Percentiles rank a stretch among this genome's conserved stretches.
phyloP scores from a whole-genome alignment of 2,888 invertebrate species.

The Scotopteryx bipunctaria region DNA sequence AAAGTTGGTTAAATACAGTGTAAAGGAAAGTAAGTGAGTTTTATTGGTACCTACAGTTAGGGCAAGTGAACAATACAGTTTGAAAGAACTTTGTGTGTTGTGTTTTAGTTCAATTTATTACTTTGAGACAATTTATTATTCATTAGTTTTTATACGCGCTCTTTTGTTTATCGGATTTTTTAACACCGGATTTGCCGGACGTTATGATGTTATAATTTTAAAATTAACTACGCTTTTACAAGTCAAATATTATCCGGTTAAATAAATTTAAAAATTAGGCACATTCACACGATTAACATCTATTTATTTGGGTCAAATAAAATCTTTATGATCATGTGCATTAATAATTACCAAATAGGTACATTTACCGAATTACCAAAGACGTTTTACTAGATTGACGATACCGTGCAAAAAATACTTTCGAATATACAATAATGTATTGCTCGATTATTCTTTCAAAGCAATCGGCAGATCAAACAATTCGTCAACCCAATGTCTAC shows the following conservation, averaged over 20 bases:
- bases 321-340: constrained; percentile 40
- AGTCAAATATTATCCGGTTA: constrained; percentile 10
- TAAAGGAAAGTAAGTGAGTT: too few relatives aligned
- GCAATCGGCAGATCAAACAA: background rate
- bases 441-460: background rate
- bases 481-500: constrained; percentile 10
- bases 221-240: background rate
- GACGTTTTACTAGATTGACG: too few relatives aligned
- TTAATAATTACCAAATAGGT: constrained; percentile 48
- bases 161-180: background rate
- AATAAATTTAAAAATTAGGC: constrained; percentile 13
- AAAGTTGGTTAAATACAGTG: too few relatives aligned
- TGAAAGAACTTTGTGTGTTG: constrained; percentile 5
- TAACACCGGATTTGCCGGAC: background rate
- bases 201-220: too few relatives aligned
- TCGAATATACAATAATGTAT: too few relatives aligned
- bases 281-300: constrained; percentile 31
- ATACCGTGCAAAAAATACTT: too few relatives aligned
- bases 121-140: background rate
- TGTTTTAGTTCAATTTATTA: constrained; percentile 2
- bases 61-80: too few relatives aligned
- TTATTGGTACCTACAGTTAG: too few relatives aligned
- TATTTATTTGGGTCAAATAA: constrained; percentile 34
- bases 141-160: background rate
- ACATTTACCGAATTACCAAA: constrained; percentile 33